Base-by-base conservation (phyloP, 2,888 invertebrate genomes). In the Clivina fossor region DNA sequence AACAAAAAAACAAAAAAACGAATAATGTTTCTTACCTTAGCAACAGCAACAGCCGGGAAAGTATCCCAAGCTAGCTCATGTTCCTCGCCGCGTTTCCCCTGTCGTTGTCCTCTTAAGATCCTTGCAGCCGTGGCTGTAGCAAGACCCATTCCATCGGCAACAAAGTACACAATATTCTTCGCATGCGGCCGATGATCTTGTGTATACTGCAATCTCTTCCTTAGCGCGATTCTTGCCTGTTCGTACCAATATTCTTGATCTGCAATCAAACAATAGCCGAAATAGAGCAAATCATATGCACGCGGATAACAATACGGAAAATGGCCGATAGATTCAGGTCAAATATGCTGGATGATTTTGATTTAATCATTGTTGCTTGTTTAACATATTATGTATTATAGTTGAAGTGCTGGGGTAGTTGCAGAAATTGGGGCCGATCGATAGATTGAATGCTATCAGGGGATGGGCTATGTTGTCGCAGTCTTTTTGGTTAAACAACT, bases 91-190 rank as follows among this genome's bases (percentile, higher is more conserved):
- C 77, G 72, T 61, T 80, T 75, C 19, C 84, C 82, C 51, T 71
- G 62, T 32, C 78, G 69, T 66, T 84, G 84, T 19, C 84, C 84
- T 51, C 80, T 77, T 49, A 83, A 76, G 50, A 85, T 84, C 50
- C 85, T 71, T 2, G 84, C 82, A 1, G 84, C 84, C 1, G 85
- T 85, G 37, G 83, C 76, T 5, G 85, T 85, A 46, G 83, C 78
- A 62, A 85, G 74, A 1, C 85, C 84, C 83, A 86, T 83, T 19
- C 86, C 86, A 68, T 86, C 86, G 2, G 85, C 86, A 32, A 86
- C 78, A 66, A 85, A 80, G 44, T 86, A 74, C 54, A 85, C 77
- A 41, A 85, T 79, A 68, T 74, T 75, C 63, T 73, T 73, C 8
- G 74, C 74, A 59, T 70, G 71, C 43, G 71, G 70, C 46, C 69